A percentile compares a stretch with the other conserved stretches of the same genome.
These are phyloP conservation scores for Anneissia japonica DNA, from an alignment of 35 echinoderm and acorn worm species.

Conservation along the genomic window DNA sequence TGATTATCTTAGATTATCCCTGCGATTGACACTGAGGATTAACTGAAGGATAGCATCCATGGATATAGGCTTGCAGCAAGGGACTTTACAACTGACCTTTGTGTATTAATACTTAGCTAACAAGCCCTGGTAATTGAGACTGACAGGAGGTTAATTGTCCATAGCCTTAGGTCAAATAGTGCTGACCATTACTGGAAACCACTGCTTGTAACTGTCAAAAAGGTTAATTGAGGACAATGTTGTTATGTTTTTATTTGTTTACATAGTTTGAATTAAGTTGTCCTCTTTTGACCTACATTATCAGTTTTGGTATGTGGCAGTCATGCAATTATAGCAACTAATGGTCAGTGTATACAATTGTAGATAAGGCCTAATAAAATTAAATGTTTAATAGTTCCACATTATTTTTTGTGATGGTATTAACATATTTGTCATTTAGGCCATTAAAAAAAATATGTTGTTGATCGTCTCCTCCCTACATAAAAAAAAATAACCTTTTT, in stretches of 20 bases:
- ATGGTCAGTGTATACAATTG: too few species aligned
- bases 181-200: background rate
- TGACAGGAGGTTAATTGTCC: background rate
- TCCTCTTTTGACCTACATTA: too few species aligned
- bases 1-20: background rate
- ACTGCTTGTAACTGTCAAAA: background rate
- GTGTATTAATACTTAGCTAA: background rate
- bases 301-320: too few species aligned
- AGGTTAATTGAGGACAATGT: background rate
- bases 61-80: background rate
- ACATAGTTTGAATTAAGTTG: too few species aligned
- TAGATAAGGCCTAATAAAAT: too few species aligned
- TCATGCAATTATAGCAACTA: too few species aligned
- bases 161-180: background rate
- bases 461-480: too few species aligned
- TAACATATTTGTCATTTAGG: too few species aligned
- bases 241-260: background rate
- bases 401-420: too few species aligned
- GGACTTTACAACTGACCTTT: background rate
- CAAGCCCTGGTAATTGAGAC: background rate
- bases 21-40: background rate
- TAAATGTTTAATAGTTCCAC: too few species aligned
- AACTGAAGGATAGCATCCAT: background rate
- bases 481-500: too few species aligned
- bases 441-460: too few species aligned